Evolutionary conservation across 2,797 vertebrate species (phyloP).

Genomic region (Hippoglossus hippoglossus): DNA sequence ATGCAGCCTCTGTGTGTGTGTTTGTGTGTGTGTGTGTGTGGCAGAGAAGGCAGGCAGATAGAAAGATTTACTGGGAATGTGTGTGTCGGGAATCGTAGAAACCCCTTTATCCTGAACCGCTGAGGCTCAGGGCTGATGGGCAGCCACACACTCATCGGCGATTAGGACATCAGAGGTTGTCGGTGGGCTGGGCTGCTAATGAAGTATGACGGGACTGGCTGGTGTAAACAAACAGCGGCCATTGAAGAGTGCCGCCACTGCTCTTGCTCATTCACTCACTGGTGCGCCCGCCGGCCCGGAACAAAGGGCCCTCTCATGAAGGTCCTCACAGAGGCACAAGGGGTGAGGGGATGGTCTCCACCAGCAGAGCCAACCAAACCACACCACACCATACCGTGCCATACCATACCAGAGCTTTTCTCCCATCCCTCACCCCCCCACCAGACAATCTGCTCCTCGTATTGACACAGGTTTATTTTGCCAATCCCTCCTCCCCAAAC

Average conservation of each 20-base stretch:
- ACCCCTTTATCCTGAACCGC: conserved; percentile 67
- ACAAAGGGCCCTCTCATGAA: conserved; percentile 83
- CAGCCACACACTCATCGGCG: conserved; percentile 70
- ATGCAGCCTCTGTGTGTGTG: conserved; percentile 38
- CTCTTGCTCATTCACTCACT: conserved; percentile 77
- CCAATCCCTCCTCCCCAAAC: conserved; percentile 5
- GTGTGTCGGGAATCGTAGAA: conserved; percentile 58
- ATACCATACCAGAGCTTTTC: conserved; percentile 53
- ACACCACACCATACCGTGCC: conserved; percentile 67
- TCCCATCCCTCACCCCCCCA: conserved; percentile 28
- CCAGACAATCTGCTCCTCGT: conserved; percentile 13
- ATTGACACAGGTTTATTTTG: conserved; percentile 18
- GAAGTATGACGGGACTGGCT: conserved; percentile 81
- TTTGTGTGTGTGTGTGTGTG: conserved; percentile 15
- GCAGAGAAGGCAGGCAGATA: conserved; percentile 59
- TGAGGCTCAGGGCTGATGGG: conserved; percentile 69
- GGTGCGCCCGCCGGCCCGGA: conserved; percentile 73
- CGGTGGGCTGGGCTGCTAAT: conserved; percentile 83
- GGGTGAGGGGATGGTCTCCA: conserved; percentile 66
- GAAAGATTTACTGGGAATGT: conserved; percentile 57
- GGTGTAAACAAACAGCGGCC: conserved; percentile 85
- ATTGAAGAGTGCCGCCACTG: conserved; percentile 79
- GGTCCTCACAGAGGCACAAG: conserved; percentile 69
- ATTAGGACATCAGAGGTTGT: conserved; percentile 83
- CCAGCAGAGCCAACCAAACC: conserved; percentile 70